Base-by-base conservation (phyloP, 1,140 invertebrate species). In the Drosophila serrata region DNA sequence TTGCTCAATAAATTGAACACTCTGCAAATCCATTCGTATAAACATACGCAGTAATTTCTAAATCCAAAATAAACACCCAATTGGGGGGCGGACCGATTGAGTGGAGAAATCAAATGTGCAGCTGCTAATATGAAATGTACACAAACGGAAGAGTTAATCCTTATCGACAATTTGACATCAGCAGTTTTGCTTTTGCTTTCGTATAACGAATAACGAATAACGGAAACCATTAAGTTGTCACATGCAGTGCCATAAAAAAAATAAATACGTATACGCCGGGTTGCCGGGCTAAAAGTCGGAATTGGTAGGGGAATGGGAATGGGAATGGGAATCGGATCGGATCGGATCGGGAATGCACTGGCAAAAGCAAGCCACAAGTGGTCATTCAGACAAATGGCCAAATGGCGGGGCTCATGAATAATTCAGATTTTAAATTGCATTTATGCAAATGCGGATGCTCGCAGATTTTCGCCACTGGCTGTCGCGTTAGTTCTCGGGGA, bases 351-450 rank as follows among this genome's bases (percentile, higher is more conserved):
- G 6, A 24, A 31, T 51, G 53, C 56, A 59, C 76, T 72, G 48
- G 61, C 51, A 62, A 73, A 82, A 88, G 85, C 85, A 88, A 90
- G 85, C 85, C 85, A 88, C 85, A 88, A 88, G 85, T 88, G 85
- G 85, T 88, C 85, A 90, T 90, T 90, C 85, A 90, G 85, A 90
- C 85, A 88, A 88, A 88, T 88, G 85, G 85, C 85, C 81, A 88
- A 88, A 88, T 90, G 85, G 85, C 78, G 81, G 60, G 61, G 81
- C 85, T 88, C 85, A 88, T 88, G 85, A 88, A 88, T 88, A 88
- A 88, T 88, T 90, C 85, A 88, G 85, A 75, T 88, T 88, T 88
- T 88, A 88, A 88, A 88, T 88, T 88, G 85, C 85, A 88, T 88
- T 88, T 88, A 88, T 88, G 85, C 85, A 88, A 88, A 88, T 88